Conservation (phyloP, 2,888 invertebrate genomes). For the Chymomyza caudatula region DNA sequence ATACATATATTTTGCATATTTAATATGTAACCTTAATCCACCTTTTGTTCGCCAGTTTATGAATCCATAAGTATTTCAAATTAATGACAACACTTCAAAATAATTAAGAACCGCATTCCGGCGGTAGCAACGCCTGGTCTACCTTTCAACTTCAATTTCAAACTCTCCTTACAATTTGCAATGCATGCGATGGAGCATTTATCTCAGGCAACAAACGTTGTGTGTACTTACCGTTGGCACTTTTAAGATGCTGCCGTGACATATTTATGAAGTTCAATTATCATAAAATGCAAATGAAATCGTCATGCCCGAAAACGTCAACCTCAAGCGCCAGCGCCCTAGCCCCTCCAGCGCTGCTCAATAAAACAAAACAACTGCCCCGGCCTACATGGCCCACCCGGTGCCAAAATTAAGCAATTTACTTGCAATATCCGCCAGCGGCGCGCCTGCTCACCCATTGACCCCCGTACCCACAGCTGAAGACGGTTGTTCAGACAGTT, state of each 20-base stretch:
- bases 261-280: slow-evolving; percentile 74
- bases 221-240: slow-evolving; percentile 66
- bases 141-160: background rate
- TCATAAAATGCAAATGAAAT: slow-evolving; percentile 74
- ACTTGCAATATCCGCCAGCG: slow-evolving; percentile 67
- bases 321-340: slow-evolving; percentile 22
- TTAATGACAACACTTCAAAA: slow-evolving; percentile 70
- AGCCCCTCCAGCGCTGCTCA: slow-evolving; percentile 39
- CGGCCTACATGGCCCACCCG: slow-evolving; percentile 5
- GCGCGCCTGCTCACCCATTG: slow-evolving; percentile 43
- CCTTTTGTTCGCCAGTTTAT: slow-evolving; percentile 56
- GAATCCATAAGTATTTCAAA: slow-evolving; percentile 68
- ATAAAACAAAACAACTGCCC: slow-evolving; percentile 63
- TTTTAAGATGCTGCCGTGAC: slow-evolving; percentile 70
- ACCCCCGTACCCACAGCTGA: slow-evolving; percentile 25
- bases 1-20: slow-evolving; percentile 59
- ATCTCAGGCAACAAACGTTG: slow-evolving; percentile 55
- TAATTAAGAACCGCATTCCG: slow-evolving; percentile 69
- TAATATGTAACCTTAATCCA: slow-evolving; percentile 60
- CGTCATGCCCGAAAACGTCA: slow-evolving; percentile 72
- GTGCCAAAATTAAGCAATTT: slow-evolving; percentile 69
- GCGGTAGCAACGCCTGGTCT: background rate
- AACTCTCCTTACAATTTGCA: background rate
- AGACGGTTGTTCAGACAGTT: slow-evolving; percentile 6
- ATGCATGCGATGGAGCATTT: slow-evolving; percentile 29